phyloP scores from a whole-genome alignment of 2,113 vertebrate genomes.

The Austrofundulus limnaeus region DNA sequence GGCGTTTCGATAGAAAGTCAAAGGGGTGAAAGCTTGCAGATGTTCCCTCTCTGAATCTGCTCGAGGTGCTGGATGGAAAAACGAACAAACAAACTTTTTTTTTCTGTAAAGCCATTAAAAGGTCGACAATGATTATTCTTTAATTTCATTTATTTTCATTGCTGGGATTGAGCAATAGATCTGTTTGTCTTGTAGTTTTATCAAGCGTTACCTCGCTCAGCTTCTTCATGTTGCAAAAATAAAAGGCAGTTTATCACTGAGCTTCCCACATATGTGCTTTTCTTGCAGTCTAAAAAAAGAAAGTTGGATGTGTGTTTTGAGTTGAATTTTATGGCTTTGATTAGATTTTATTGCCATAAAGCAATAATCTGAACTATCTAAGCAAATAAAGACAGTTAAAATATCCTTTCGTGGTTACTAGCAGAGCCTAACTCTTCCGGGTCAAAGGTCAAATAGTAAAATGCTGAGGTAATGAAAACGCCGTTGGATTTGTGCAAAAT shows the following conservation, averaged over 20 bases:
- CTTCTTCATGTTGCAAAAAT: background rate
- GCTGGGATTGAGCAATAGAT: slow-evolving; percentile 11
- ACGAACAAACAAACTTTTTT: slow-evolving; percentile 57
- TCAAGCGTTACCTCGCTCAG: background rate
- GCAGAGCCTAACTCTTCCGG: too few species aligned
- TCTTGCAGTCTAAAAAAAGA: too few species aligned
- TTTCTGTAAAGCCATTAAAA: slow-evolving; percentile 47
- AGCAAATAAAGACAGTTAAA: too few species aligned
- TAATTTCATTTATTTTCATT: slow-evolving; percentile 52
- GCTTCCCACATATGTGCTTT: too few species aligned
- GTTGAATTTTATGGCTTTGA: too few species aligned
- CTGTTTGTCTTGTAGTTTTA: background rate
- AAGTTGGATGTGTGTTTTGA: too few species aligned
- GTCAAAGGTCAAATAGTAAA: too few species aligned
- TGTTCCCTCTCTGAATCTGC: slow-evolving; percentile 46
- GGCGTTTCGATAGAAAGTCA: slow-evolving; percentile 56
- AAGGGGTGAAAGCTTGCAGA: slow-evolving; percentile 58
- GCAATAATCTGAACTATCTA: too few species aligned
- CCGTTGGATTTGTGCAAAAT: too few species aligned
- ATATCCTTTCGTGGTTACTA: too few species aligned
- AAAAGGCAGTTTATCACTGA: slow-evolving; percentile 1
- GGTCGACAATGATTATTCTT: slow-evolving; percentile 36
- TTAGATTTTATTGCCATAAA: too few species aligned
- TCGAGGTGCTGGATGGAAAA: slow-evolving; percentile 64
- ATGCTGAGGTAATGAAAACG: too few species aligned